phyloP scores from a whole-genome alignment of 1,140 invertebrate genomes.

The Ooceraea biroi region DNA sequence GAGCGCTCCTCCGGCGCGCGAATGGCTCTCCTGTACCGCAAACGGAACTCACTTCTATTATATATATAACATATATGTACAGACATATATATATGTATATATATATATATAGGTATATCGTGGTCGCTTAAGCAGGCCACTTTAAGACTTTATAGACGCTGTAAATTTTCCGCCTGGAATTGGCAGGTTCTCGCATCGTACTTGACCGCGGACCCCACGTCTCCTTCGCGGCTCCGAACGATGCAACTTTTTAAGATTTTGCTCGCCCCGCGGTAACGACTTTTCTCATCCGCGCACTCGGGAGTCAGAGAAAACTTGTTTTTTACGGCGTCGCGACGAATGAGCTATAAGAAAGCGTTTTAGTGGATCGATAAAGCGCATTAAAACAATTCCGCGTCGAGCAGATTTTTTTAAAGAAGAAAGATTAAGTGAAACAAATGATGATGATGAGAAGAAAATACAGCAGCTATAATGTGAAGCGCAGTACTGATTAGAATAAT shows the following conservation, averaged over 20 bases:
- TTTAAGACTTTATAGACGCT: conserved; percentile 61
- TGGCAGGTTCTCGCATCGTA: conserved; percentile 45
- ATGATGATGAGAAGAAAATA: neutral
- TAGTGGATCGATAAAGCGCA: neutral
- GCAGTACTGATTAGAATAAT: neutral
- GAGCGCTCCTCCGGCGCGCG: conserved; percentile 4
- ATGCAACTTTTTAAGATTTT: conserved; percentile 54
- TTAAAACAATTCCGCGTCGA: conserved; percentile 2
- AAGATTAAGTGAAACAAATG: neutral
- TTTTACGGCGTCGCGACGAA: neutral
- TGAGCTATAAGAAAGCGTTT: neutral
- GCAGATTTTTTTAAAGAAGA: neutral
- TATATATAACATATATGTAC: neutral
- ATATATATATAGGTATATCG: neutral
- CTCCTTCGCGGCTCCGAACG: neutral
- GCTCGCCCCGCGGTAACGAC: neutral
- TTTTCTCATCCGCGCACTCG: neutral
- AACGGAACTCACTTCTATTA: conserved; percentile 37
- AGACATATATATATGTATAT: too few relatives aligned
- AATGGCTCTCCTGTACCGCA: neutral
- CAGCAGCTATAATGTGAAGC: neutral
- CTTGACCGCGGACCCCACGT: conserved; percentile 24
- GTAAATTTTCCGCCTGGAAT: conserved; percentile 67
- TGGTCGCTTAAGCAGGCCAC: neutral
- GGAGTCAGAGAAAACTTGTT: neutral